Evolutionary conservation across 2,888 invertebrate species (phyloP), one percentile per base, ranked within the genome.

Genomic region (Eupithecia vulgata): DNA sequence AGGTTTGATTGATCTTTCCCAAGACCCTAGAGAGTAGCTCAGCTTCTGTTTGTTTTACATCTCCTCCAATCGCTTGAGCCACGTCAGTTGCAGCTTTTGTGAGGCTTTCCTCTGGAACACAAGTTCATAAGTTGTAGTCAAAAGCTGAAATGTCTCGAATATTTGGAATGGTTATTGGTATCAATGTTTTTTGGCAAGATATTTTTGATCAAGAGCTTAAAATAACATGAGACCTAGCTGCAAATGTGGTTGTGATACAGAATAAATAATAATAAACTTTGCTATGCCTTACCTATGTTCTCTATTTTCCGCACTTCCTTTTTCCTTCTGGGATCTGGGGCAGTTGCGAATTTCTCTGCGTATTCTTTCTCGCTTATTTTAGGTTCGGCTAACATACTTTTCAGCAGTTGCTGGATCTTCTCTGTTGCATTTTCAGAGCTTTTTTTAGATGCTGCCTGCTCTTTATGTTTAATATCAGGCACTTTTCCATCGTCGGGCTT

Each of bases 1-100:
- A 90, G 65, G 90, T 86, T 74, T 94, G 94, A 77, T 92, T 91
- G 67, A 94, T 93, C 81, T 94, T 94, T 7, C 95, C 95, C 5
- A 97, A 89, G 1, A 97, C 92, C 88, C 96, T 96, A 17, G 95
- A 94, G 67, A 98, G 89, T 7, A 98, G 90, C 84, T 97, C 97
- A 0, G 96, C 95, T 88, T 97, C 97, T 0, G 96, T 97, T 87
- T 96, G 95, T 81, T 95, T 95, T 0, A 94, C 91, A 87, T 97
- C 95, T 15, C 96, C 97, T 67, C 96, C 96, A 1, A 97, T 85
- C 52, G 95, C 91, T 77, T 95, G 89, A 0, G 98, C 97, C n/a
- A 97, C 97, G 75, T 95, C 94, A 84, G 95, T 95, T 0, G 96
- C 97, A 13, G 97, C 97, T 81, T 92, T 91, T 34, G 93, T 92